A percentile compares a stretch with the other conserved stretches of the same genome.
Evolutionary conservation across 2,888 invertebrate species (phyloP).

Genomic region (Heteropelma amictum): DNA sequence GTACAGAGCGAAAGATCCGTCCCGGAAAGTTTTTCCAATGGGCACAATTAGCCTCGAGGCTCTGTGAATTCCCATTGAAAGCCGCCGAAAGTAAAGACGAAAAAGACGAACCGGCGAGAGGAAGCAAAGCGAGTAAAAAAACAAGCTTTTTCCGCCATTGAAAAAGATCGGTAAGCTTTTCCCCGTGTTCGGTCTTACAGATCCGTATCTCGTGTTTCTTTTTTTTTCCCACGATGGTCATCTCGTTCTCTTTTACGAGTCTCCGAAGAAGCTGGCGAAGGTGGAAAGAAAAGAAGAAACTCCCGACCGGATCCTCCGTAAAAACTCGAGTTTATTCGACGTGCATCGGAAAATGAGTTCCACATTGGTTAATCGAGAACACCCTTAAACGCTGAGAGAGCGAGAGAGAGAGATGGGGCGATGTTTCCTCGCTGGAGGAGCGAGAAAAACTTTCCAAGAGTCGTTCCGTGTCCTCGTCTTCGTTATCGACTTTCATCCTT

Average conservation of each 20-base stretch:
- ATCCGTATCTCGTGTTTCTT: slow-evolving; percentile 58
- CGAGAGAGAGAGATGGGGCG: too few relatives aligned
- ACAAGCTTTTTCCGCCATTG: slow-evolving; percentile 10
- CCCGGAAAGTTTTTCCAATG: slow-evolving; percentile 59
- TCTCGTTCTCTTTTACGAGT: slow-evolving; percentile 10
- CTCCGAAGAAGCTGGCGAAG: slow-evolving; percentile 21
- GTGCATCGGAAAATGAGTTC: slow-evolving; percentile 61
- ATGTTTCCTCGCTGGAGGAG: slow-evolving; percentile 9
- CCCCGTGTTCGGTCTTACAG: slow-evolving; percentile 4
- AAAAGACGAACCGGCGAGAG: neutral
- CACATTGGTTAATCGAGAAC: slow-evolving; percentile 50
- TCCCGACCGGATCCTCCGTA: too few relatives aligned
- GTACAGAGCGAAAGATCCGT: neutral
- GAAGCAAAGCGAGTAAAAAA: slow-evolving; percentile 9
- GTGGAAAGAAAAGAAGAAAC: slow-evolving; percentile 7
- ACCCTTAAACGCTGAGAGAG: slow-evolving; percentile 15
- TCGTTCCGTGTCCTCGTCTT: slow-evolving; percentile 17
- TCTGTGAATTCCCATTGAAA: slow-evolving; percentile 21
- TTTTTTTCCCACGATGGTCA: neutral
- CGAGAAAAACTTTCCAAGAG: slow-evolving; percentile 35
- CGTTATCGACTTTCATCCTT: slow-evolving; percentile 42
- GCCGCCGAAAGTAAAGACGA: slow-evolving; percentile 24
- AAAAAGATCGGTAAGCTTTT: slow-evolving; percentile 26
- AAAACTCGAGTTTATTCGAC: slow-evolving; percentile 58
- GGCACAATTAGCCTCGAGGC: slow-evolving; percentile 56